A percentile compares a stretch with the other conserved stretches of the same genome.
Evolutionary conservation across 2,888 invertebrate genomes (phyloP).

Genomic region (Amphipoea oculea): DNA sequence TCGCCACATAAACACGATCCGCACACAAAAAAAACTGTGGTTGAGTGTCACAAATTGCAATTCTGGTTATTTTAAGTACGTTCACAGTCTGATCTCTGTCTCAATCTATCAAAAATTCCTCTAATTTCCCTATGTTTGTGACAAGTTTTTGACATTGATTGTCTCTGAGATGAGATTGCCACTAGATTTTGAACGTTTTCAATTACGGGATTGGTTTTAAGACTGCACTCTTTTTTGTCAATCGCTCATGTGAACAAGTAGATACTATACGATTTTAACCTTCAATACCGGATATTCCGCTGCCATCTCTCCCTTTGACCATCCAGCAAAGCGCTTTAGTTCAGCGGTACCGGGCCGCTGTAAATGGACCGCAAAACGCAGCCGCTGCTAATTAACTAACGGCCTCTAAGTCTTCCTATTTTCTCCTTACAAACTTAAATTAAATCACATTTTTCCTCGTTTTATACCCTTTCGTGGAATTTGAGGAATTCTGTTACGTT

Average conservation of each 20-base stretch:
- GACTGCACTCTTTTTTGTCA: background rate
- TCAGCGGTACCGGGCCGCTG: conserved; percentile 40
- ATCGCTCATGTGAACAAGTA: background rate
- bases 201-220: too few species aligned
- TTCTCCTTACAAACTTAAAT: conserved; percentile 43
- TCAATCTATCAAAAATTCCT: too few species aligned
- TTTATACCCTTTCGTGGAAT: conserved; percentile 36
- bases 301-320: conserved; percentile 14
- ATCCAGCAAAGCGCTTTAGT: conserved; percentile 48
- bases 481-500: conserved; percentile 33
- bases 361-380: conserved; percentile 70
- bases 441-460: conserved; percentile 55
- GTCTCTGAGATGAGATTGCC: too few species aligned
- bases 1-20: too few species aligned
- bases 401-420: conserved; percentile 63
- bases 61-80: too few species aligned
- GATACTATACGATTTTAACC: background rate
- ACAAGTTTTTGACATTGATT: too few species aligned
- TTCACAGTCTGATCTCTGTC: too few species aligned
- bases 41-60: background rate
- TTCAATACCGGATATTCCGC: background rate
- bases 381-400: conserved; percentile 73
- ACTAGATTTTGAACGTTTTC: too few species aligned
- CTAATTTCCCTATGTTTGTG: too few species aligned
- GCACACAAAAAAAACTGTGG: background rate